phyloP scores from a whole-genome alignment of 2,888 invertebrate species.

The Furcula furcula region DNA sequence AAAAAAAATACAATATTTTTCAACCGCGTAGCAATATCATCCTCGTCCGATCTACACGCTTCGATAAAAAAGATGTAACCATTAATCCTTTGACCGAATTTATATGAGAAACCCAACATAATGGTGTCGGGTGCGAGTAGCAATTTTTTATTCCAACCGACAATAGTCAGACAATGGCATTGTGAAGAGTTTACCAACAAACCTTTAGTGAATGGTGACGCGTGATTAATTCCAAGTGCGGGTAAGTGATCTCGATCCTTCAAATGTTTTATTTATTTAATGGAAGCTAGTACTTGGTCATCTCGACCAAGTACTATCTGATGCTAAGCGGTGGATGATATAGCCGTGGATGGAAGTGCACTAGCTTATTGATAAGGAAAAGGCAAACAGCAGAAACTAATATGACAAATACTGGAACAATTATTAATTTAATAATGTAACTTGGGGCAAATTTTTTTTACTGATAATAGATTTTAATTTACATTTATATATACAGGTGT shows the following conservation, averaged over 20 bases:
- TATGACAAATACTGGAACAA: no score
- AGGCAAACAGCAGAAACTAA: no score
- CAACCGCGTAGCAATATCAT: constrained; percentile 12
- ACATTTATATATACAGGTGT: no score
- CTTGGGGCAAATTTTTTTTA: no score
- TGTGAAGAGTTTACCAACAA: constrained; percentile 77
- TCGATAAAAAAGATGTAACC: constrained; percentile 47
- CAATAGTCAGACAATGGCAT: constrained; percentile 54
- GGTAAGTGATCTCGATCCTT: constrained; percentile 54
- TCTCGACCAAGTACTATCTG: no score
- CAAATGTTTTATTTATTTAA: no score
- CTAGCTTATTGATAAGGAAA: no score
- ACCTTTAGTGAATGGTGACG: constrained; percentile 52
- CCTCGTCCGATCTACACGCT: constrained; percentile 17
- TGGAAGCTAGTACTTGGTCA: constrained; percentile 14
- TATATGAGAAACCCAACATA: constrained; percentile 52
- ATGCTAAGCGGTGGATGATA: no score
- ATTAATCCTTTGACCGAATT: constrained; percentile 56
- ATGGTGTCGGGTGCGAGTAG: constrained; percentile 33
- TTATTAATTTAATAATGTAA: no score
- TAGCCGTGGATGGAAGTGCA: no score
- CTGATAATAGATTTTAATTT: no score
- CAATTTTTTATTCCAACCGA: constrained; percentile 42
- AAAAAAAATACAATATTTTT: background rate
- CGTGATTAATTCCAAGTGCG: constrained; percentile 73